A percentile compares a stretch with the other conserved stretches of the same genome.
These are phyloP conservation scores for Tortricodes alternella DNA, from an alignment of 2,888 invertebrate species.

Conservation along the genomic window DNA sequence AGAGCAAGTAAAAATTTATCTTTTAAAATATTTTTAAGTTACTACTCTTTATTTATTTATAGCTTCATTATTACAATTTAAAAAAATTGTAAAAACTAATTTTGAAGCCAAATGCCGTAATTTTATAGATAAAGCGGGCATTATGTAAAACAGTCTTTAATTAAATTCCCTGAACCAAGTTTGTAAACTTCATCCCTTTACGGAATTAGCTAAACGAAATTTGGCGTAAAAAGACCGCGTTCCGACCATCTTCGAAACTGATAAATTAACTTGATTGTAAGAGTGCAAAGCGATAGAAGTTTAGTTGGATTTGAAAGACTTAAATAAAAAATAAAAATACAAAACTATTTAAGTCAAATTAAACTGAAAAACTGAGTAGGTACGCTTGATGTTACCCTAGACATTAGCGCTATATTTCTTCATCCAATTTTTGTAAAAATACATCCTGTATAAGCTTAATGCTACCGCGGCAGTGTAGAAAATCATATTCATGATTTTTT, in stretches of 20 bases:
- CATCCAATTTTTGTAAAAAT: too few relatives aligned
- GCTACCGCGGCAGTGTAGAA: too few relatives aligned
- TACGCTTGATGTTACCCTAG: too few relatives aligned
- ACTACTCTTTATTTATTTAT: not conserved
- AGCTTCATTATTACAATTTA: not conserved
- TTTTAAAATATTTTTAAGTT: too few relatives aligned
- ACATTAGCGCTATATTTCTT: too few relatives aligned
- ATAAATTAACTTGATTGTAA: not conserved
- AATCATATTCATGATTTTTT: too few relatives aligned
- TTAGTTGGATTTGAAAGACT: too few relatives aligned
- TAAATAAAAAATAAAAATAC: not conserved
- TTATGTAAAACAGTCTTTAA: slow-evolving; percentile 24
- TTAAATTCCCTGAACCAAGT: slow-evolving; percentile 19
- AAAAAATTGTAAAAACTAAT: not conserved
- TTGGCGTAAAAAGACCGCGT: not conserved
- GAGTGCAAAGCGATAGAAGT: too few relatives aligned
- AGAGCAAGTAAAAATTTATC: too few relatives aligned
- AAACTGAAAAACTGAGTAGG: too few relatives aligned
- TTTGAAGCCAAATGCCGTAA: slow-evolving; percentile 7
- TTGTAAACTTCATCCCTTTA: slow-evolving; percentile 14
- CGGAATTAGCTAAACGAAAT: not conserved
- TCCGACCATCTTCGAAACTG: not conserved
- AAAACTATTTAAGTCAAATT: too few relatives aligned
- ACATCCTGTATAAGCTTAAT: too few relatives aligned
- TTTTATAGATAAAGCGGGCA: slow-evolving; percentile 15